phyloP scores from a whole-genome alignment of 2,797 vertebrate genomes.

The Cygnus olor region DNA sequence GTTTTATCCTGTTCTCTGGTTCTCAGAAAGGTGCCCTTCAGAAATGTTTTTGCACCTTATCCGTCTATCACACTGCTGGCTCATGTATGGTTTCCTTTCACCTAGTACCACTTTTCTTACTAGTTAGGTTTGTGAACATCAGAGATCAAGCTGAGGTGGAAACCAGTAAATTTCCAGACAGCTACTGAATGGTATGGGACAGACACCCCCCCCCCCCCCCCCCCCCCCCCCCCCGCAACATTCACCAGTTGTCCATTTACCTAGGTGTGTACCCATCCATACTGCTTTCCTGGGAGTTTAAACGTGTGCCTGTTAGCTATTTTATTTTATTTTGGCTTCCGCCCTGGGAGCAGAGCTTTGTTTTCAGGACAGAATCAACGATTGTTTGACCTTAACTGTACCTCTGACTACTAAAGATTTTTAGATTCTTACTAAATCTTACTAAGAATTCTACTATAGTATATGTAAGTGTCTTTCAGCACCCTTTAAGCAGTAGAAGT shows the following conservation, averaged over 20 bases:
- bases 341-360: background rate
- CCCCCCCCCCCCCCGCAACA: background rate
- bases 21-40: background rate
- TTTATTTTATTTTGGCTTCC: too few species aligned
- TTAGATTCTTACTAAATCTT: background rate
- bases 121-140: background rate
- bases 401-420: background rate
- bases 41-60: background rate
- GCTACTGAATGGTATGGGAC: accelerated
- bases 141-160: background rate
- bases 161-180: background rate
- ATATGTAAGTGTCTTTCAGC: background rate
- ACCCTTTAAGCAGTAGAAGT: background rate
- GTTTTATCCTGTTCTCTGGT: background rate
- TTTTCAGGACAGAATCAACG: background rate
- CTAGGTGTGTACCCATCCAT: background rate
- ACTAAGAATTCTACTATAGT: background rate
- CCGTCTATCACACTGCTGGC: background rate
- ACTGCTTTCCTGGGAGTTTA: background rate
- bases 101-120: background rate
- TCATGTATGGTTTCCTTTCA: background rate
- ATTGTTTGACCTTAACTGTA: background rate
- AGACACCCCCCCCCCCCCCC: background rate
- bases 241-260: background rate
- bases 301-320: accelerated